Conservation (phyloP, 2,113 vertebrate genomes). For the Illadopsis cleaveri region DNA sequence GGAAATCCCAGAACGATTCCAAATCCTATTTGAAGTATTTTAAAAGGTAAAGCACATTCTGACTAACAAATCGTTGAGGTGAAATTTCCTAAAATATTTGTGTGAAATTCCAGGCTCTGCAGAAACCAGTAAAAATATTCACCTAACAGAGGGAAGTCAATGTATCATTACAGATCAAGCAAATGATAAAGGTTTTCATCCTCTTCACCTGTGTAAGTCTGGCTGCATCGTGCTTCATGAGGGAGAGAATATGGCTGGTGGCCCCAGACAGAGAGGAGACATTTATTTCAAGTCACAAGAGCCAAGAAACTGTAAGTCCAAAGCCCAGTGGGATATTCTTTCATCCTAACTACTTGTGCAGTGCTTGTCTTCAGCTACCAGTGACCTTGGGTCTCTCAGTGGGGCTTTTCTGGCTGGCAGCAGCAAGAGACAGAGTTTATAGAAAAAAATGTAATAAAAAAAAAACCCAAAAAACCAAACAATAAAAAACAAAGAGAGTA, state of each 20-base stretch:
- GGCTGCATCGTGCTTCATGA: not conserved
- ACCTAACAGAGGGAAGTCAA: not conserved
- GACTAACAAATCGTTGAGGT: not conserved
- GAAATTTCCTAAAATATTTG: not conserved
- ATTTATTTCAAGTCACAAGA: slow-evolving; percentile 43
- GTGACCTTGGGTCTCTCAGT: slow-evolving; percentile 24
- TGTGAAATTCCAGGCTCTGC: not conserved
- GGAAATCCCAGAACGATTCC: not conserved
- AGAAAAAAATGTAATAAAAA: not conserved
- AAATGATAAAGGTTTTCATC: not conserved
- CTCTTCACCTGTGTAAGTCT: not conserved
- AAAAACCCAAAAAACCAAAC: rapidly evolving
- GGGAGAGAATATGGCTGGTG: not conserved
- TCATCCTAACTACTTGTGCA: slow-evolving; percentile 49
- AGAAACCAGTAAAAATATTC: not conserved
- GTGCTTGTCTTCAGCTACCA: not conserved
- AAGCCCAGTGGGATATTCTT: slow-evolving; percentile 50
- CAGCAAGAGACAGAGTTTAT: not conserved
- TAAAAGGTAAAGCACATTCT: not conserved
- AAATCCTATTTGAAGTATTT: not conserved
- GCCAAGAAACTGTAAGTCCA: slow-evolving; percentile 8
- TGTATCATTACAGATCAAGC: not conserved
- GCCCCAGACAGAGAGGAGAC: slow-evolving; percentile 30
- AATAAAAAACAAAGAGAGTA: rapidly evolving
- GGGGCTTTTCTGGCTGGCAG: not conserved